Evolutionary conservation across 2,888 invertebrate species (phyloP), one percentile per base, ranked within the genome.

Genomic region (Trissolcus brochymenae): DNA sequence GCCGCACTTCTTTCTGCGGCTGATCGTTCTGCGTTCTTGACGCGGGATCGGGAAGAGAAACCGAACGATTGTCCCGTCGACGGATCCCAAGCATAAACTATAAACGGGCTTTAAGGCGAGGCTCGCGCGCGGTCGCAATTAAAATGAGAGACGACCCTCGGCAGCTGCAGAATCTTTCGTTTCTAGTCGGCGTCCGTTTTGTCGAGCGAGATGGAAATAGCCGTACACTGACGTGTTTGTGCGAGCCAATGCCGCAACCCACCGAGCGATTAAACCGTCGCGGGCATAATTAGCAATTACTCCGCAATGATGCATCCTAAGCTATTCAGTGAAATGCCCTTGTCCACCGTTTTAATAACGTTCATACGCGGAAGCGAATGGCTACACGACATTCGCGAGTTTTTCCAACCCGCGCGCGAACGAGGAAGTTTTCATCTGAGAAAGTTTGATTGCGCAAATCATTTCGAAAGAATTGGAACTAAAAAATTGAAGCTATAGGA

Each of bases 111-210:
- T 79, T 79, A 76, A 79, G 76, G 72, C 67, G 75, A 75, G 75
- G 72, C 59, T 76, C 75, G 64, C 79, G 65, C 79, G 65, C 73
- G 74, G 64, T 59, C 67, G 79, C 75, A 79, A 79, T 79, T 79
- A 79, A 79, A 79, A 79, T 77, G 73, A 79, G 67, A 75, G 74
- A 75, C 73, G 79, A 53, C 66, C 70, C 75, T 75, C 68, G 79
- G 77, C 79, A 77, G 79, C 79, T 79, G 79, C 78, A 76, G 73
- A 78, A 79, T 78, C 79, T 67, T 65, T 68, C 65, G 66, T 76
- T 62, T 60, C 72, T 65, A 70, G 72, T 73, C 59, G 77, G 60
- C 71, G 70, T 51, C 62, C 60, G 61, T 40, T 54, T 65, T 65
- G 72, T 67, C 60, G 56, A 66, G 67, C 59, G 68, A 73, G 65